phyloP scores from a whole-genome alignment of 1,140 invertebrate species.

The Sinonovacula constricta region DNA sequence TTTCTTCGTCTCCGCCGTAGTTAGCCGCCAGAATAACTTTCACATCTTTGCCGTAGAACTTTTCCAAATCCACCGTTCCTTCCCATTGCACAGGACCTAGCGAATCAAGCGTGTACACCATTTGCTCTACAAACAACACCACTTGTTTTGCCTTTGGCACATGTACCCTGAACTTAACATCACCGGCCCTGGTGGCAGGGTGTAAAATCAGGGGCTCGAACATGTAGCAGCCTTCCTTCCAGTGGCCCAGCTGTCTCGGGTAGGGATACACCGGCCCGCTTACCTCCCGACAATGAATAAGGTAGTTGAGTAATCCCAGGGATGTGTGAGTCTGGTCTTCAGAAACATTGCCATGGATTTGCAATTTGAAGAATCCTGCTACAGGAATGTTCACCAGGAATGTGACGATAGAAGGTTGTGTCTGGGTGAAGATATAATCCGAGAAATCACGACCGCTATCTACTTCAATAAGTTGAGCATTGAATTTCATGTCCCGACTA shows the following conservation, averaged over 20 bases:
- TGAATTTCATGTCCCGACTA: conserved; percentile 71
- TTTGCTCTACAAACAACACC: conserved; percentile 74
- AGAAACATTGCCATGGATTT: conserved; percentile 75
- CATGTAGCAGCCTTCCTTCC: conserved; percentile 79
- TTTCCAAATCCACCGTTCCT: conserved; percentile 65
- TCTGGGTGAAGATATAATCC: conserved; percentile 76
- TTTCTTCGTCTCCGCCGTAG: conserved; percentile 70
- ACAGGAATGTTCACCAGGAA: conserved; percentile 72
- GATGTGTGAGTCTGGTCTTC: conserved; percentile 74
- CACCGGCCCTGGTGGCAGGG: conserved; percentile 45
- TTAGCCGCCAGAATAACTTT: conserved; percentile 76
- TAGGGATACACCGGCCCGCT: conserved; percentile 59
- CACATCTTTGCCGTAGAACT: conserved; percentile 61
- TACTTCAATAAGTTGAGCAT: conserved; percentile 73
- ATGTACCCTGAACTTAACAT: conserved; percentile 68
- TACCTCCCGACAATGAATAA: conserved; percentile 71
- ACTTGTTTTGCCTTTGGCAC: conserved; percentile 74
- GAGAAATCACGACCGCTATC: conserved; percentile 69
- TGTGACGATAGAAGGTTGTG: conserved; percentile 62
- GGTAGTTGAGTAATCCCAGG: conserved; percentile 78
- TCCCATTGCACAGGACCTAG: conserved; percentile 69
- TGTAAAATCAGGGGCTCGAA: conserved; percentile 69
- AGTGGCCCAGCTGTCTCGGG: conserved; percentile 77
- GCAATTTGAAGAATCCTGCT: conserved; percentile 76
- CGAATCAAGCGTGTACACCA: conserved; percentile 71